These are phyloP conservation scores for Neotoxoptera formosana DNA, from an alignment of 1,140 invertebrate genomes.

Conservation along the genomic window DNA sequence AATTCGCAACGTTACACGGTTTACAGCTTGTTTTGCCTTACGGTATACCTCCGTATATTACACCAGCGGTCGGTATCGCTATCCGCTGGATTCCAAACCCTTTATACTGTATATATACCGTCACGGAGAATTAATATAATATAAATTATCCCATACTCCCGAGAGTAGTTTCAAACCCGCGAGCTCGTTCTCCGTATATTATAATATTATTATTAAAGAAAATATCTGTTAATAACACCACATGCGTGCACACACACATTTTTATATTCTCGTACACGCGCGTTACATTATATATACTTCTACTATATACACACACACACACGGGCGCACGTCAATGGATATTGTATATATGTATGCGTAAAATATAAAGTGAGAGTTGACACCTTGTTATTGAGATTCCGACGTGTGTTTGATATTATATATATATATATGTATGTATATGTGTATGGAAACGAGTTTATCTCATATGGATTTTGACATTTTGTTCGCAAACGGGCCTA, in stretches of 20 bases:
- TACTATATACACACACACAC: neutral
- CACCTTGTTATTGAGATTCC: slow-evolving; percentile 54
- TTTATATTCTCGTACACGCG: neutral
- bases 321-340: neutral
- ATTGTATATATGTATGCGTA: neutral
- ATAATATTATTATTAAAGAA: neutral
- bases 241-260: neutral
- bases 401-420: neutral
- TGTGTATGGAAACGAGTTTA: slow-evolving; percentile 50
- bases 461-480: slow-evolving; percentile 26
- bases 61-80: neutral
- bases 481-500: neutral
- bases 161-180: neutral
- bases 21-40: neutral
- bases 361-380: slow-evolving; percentile 56
- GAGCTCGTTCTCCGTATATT: neutral
- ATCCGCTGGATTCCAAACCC: neutral
- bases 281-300: neutral
- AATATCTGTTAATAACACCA: neutral
- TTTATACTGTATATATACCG: neutral
- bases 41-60: neutral
- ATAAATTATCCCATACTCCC: neutral
- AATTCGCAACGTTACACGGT: neutral
- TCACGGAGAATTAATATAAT: neutral
- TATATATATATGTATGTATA: neutral